Evolutionary conservation across 92 coral and sea anemone genomes (phyloP).

Genomic region (Umimayanthus chanpuru): DNA sequence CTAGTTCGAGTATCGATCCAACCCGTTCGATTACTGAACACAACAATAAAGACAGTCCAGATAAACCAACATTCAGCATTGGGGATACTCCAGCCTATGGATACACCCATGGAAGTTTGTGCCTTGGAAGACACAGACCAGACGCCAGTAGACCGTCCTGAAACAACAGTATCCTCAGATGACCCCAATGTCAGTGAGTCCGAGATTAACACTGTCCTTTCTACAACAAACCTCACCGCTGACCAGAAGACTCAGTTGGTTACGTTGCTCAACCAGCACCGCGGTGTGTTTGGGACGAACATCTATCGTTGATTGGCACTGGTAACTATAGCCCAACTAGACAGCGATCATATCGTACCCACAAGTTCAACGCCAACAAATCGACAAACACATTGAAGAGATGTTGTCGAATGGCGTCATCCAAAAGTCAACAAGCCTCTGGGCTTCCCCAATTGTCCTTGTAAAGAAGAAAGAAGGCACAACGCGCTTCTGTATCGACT

Average conservation of each 20-base stretch:
- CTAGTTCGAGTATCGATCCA: too few species aligned
- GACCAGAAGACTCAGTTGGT: neutral
- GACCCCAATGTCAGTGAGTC: neutral
- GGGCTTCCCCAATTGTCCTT: neutral
- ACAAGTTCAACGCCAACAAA: neutral
- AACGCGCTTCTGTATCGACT: neutral
- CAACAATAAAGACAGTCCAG: neutral
- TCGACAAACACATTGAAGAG: slow-evolving; percentile 4
- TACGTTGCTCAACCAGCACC: neutral
- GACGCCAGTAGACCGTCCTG: neutral
- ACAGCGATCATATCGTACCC: neutral
- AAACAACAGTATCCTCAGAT: neutral
- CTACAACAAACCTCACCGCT: neutral
- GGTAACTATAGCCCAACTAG: neutral
- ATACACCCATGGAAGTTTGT: neutral
- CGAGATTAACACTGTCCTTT: neutral
- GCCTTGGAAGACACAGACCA: neutral
- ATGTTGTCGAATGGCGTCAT: neutral
- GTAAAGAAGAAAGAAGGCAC: neutral
- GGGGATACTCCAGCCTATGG: neutral
- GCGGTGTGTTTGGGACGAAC: neutral
- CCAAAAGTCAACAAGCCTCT: neutral
- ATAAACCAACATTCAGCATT: neutral
- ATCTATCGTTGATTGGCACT: neutral
- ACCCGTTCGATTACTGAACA: neutral